Conservation (phyloP, 2,113 vertebrate species). For the Lanius ludovicianus region DNA sequence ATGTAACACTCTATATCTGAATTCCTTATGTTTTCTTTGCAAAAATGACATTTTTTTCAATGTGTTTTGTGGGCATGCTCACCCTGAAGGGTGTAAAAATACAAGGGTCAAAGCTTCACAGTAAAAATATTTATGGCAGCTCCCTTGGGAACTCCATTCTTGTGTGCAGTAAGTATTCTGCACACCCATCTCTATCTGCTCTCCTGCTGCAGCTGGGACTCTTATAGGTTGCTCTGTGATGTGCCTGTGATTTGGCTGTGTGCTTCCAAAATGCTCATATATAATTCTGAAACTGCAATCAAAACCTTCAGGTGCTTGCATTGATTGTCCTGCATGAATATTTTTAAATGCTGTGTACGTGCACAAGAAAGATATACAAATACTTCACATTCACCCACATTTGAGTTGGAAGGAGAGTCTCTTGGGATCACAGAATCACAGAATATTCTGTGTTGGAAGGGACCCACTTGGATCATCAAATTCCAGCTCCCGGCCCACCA, state of each 20-base stretch:
- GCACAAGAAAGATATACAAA: not conserved
- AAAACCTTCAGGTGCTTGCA: not conserved
- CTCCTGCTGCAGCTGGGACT: not conserved
- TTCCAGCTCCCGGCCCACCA: not conserved
- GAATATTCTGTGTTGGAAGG: not conserved
- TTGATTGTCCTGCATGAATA: not conserved
- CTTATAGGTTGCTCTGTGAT: not conserved
- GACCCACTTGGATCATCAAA: not conserved
- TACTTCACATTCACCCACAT: not conserved
- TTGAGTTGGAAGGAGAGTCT: not conserved
- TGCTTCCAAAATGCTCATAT: not conserved
- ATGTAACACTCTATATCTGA: not conserved
- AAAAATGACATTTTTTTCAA: not conserved
- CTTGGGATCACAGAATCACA: not conserved
- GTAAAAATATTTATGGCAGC: not conserved
- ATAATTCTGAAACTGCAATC: not conserved
- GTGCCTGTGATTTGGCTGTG: constrained; percentile 28
- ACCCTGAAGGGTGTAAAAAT: not conserved
- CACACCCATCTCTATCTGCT: not conserved
- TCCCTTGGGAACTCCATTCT: not conserved
- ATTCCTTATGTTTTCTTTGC: not conserved
- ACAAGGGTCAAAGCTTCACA: not conserved
- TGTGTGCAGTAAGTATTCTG: not conserved
- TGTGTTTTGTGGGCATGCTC: not conserved
- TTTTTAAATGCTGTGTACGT: not conserved